Evolutionary conservation across 2,113 vertebrate species (phyloP).

Genomic region (Gymnobelideus leadbeateri): DNA sequence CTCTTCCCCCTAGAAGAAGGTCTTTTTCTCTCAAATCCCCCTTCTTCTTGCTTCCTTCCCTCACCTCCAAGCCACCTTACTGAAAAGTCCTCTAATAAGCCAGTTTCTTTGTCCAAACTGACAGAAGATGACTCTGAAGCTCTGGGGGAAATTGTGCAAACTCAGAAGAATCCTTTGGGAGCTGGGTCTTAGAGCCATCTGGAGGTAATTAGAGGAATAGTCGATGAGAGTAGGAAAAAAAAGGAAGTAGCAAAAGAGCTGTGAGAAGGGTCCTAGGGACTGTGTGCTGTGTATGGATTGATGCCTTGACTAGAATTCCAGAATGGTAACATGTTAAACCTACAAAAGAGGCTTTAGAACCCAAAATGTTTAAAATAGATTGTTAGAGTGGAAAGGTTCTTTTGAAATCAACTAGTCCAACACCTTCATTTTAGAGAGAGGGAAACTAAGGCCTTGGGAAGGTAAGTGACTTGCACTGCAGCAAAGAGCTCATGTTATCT

Average conservation of each 20-base stretch:
- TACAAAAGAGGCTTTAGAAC: not conserved
- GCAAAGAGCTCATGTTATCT: slow-evolving; percentile 11
- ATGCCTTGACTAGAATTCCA: not conserved
- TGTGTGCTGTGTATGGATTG: not conserved
- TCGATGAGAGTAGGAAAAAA: slow-evolving; percentile 15
- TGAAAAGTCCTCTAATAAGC: not conserved
- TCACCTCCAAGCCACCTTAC: not conserved
- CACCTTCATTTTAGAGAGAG: not conserved
- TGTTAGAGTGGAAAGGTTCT: not conserved
- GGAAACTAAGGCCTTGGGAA: not conserved
- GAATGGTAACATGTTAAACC: slow-evolving; percentile 13
- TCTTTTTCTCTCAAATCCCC: not conserved
- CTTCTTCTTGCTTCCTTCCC: not conserved
- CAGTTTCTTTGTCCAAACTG: not conserved
- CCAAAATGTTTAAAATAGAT: not conserved
- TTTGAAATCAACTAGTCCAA: not conserved
- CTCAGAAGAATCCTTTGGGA: not conserved
- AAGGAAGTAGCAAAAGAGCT: not conserved
- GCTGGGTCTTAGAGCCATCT: accelerated
- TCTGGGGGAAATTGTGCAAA: not conserved
- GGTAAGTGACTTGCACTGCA: not conserved
- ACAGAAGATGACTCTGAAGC: not conserved
- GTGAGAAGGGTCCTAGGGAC: not conserved
- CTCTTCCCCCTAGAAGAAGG: not conserved
- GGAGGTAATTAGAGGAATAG: not conserved